phyloP scores from a whole-genome alignment of 2,113 vertebrate genomes.

The Passer montanus region DNA sequence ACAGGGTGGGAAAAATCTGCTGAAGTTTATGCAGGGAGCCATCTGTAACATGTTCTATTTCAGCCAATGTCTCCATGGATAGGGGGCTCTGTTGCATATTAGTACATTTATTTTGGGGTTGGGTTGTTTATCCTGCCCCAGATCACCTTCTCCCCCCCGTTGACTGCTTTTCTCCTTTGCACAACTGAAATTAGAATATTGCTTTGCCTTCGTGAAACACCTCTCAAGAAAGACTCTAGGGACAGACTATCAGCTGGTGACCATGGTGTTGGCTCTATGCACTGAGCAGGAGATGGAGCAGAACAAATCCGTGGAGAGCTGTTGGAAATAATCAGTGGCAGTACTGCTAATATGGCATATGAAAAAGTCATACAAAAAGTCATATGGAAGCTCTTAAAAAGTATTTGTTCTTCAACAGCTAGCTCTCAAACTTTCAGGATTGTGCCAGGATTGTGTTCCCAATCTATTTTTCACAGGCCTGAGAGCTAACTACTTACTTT shows the following conservation, averaged over 20 bases:
- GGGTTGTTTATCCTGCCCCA: neutral
- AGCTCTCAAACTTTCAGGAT: neutral
- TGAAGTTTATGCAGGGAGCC: neutral
- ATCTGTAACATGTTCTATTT: neutral
- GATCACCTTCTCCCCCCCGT: neutral
- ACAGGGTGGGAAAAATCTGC: neutral
- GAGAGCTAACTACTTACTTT: neutral
- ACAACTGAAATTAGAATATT: neutral
- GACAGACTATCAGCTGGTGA: neutral
- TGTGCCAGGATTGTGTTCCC: neutral
- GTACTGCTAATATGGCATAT: neutral
- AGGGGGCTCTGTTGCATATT: neutral
- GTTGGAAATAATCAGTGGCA: neutral
- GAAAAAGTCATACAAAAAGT: neutral
- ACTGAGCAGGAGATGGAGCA: neutral
- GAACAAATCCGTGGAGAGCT: neutral
- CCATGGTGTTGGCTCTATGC: neutral
- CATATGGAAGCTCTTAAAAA: conserved; percentile 12
- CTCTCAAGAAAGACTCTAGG: neutral
- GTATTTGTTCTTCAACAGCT: neutral
- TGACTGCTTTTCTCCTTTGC: neutral
- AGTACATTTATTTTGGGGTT: neutral
- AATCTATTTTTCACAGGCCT: conserved; percentile 6
- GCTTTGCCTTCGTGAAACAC: neutral
- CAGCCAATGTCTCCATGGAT: neutral